Evolutionary conservation across 2,113 vertebrate genomes (phyloP).

Genomic region (Mastomys coucha): DNA sequence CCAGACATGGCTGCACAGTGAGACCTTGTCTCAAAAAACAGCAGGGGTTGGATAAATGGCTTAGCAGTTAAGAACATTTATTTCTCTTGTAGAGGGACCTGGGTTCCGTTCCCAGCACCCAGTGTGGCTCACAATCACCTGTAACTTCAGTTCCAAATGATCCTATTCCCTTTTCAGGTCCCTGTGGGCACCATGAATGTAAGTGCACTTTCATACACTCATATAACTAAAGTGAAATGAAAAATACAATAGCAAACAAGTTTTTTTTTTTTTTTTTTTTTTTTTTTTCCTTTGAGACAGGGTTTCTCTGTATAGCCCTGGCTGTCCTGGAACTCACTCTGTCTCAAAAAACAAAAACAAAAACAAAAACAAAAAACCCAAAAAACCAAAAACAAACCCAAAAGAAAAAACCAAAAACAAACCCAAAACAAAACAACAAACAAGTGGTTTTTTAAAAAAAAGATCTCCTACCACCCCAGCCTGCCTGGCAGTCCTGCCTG

Average conservation of each 20-base stretch:
- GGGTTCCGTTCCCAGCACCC: neutral
- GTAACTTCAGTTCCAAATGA: neutral
- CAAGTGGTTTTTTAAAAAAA: too few relatives aligned
- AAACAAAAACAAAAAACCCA: too few relatives aligned
- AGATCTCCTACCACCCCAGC: too few relatives aligned
- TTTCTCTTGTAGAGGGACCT: neutral
- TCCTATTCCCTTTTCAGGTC: neutral
- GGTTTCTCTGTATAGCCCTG: too few relatives aligned
- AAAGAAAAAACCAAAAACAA: too few relatives aligned
- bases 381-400: too few relatives aligned
- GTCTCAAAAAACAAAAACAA: neutral
- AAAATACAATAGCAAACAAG: neutral
- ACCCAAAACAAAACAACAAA: too few relatives aligned
- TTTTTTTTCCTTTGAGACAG: too few relatives aligned
- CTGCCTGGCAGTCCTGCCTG: neutral
- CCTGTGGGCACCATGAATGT: neutral
- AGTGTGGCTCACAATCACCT: neutral
- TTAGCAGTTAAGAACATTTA: neutral
- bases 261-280: too few relatives aligned
- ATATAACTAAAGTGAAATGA: neutral
- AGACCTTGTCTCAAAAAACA: neutral
- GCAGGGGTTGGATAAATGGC: neutral
- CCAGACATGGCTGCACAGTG: neutral
- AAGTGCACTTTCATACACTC: neutral
- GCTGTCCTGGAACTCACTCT: too few relatives aligned